phyloP scores from a whole-genome alignment of 2,888 invertebrate genomes.

The Drosophila eohydei region DNA sequence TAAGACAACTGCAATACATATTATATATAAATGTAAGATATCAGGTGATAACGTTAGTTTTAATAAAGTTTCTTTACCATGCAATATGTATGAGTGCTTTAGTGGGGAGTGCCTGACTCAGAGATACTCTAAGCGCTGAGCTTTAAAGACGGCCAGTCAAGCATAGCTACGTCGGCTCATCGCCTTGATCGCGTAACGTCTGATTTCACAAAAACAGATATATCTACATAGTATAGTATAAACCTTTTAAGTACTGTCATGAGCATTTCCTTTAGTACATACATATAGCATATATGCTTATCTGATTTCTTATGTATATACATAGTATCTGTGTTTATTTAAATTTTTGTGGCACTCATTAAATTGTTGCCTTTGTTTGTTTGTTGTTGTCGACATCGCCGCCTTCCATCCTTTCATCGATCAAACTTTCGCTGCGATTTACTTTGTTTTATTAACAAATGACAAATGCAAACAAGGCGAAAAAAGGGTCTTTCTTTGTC shows the following conservation, averaged over 20 bases:
- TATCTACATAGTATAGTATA: not conserved
- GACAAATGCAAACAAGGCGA: constrained; percentile 9
- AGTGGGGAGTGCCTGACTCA: not conserved
- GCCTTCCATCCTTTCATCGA: constrained; percentile 33
- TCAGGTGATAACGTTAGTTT: not conserved
- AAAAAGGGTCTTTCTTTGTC: not conserved
- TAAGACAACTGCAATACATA: not conserved
- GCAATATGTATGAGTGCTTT: not conserved
- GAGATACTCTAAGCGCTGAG: not conserved
- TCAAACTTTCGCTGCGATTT: constrained; percentile 45
- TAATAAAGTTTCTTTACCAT: not conserved
- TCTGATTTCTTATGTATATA: not conserved
- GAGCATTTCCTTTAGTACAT: not conserved
- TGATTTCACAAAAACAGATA: no score
- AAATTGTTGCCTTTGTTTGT: constrained; percentile 16
- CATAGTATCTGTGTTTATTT: not conserved
- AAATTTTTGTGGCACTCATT: constrained; percentile 7
- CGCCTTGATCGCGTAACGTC: no score
- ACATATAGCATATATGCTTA: not conserved
- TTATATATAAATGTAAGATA: not conserved
- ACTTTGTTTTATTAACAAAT: constrained; percentile 37
- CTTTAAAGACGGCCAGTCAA: no score
- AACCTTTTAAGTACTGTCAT: not conserved
- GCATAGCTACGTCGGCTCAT: no score
- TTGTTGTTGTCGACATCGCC: constrained; percentile 20